These are phyloP conservation scores for Morpho deidamia DNA, from an alignment of 2,888 invertebrate genomes.

Conservation along the genomic window DNA sequence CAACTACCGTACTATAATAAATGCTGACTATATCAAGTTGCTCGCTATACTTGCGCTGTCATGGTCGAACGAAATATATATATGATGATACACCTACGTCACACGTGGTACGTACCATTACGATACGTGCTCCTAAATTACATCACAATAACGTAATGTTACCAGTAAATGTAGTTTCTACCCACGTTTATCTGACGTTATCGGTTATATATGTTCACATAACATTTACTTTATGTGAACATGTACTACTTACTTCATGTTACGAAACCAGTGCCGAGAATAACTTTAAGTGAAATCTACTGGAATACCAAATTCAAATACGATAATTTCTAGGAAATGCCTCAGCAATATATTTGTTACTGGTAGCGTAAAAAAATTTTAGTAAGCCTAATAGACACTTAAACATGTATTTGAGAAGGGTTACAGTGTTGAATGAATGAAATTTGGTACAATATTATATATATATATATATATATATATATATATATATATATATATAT, in stretches of 20 bases:
- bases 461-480: too few relatives aligned
- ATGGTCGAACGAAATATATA: too few relatives aligned
- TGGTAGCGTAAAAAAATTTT: too few relatives aligned
- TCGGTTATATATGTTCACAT: slow-evolving; percentile 1
- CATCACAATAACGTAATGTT: slow-evolving; percentile 2
- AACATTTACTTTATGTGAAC: neutral
- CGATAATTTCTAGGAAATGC: neutral
- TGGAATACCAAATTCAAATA: slow-evolving; percentile 1
- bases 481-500: too few relatives aligned
- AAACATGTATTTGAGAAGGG: too few relatives aligned
- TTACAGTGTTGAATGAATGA: too few relatives aligned
- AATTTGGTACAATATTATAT: too few relatives aligned
- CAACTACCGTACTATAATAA: too few relatives aligned
- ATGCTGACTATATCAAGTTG: too few relatives aligned
- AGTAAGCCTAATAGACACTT: too few relatives aligned
- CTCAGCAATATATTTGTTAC: neutral
- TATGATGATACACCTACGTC: neutral
- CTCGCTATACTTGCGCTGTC: too few relatives aligned
- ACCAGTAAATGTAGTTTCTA: neutral
- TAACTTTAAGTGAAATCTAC: neutral
- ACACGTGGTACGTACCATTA: neutral
- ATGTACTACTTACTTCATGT: neutral
- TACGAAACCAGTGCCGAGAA: neutral
- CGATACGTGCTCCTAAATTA: neutral
- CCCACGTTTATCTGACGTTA: slow-evolving; percentile 4